A percentile compares a stretch with the other conserved stretches of the same genome.
Conservation (phyloP, 2,797 vertebrate species). For the Miopithecus talapoin region DNA sequence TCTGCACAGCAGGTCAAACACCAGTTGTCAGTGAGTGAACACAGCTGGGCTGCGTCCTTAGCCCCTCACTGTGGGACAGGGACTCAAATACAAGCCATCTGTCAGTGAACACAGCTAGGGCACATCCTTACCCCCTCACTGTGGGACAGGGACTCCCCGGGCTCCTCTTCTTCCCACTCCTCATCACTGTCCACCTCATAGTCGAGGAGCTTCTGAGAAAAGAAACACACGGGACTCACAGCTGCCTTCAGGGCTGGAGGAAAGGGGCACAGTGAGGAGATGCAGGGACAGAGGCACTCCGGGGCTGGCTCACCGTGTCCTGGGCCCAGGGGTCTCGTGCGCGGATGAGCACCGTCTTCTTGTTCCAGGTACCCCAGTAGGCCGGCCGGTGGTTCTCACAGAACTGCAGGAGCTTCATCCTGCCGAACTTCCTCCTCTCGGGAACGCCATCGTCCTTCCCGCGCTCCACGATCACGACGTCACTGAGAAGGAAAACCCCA, state of each 20-base stretch:
- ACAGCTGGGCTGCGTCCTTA: too few relatives aligned
- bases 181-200: conserved; percentile 99
- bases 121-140: conserved; percentile 93
- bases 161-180: conserved; percentile 99
- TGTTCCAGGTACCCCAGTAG: conserved; percentile 98
- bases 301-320: conserved; percentile 87
- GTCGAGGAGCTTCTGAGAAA: conserved; percentile 90
- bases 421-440: conserved; percentile 89
- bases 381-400: conserved; percentile 96
- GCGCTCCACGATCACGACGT: conserved; percentile 86
- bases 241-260: too few relatives aligned
- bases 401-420: conserved; percentile 97
- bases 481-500: conserved; percentile 77
- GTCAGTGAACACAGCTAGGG: too few relatives aligned
- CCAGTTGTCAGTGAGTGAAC: neutral
- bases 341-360: conserved; percentile 86
- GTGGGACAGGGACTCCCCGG: conserved; percentile 97
- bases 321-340: conserved; percentile 90
- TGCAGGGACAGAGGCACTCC: neutral
- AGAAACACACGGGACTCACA: neutral
- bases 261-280: neutral
- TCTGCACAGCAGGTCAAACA: neutral
- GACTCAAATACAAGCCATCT: neutral
- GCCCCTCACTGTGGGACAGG: too few relatives aligned
- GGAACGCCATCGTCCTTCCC: conserved; percentile 84